A percentile compares a stretch with the other conserved stretches of the same genome.
These are phyloP conservation scores for Orchesella cincta DNA, from an alignment of 1,140 invertebrate genomes.

Conservation along the genomic window DNA sequence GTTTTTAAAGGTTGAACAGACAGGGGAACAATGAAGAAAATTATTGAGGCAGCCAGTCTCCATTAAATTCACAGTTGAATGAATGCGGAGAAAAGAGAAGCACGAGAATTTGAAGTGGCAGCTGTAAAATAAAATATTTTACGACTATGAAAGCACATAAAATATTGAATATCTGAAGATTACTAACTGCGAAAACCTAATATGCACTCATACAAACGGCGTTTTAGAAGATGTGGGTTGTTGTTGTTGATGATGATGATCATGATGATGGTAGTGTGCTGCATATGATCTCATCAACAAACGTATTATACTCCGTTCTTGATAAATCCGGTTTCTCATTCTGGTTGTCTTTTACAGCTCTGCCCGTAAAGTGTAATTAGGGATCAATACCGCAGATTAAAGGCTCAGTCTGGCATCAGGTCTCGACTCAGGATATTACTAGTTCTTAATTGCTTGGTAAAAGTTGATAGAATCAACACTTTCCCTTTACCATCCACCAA, in stretches of 20 bases:
- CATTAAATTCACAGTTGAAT: constrained; percentile 10
- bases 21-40: not conserved
- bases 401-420: not conserved
- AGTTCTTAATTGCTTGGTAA: not conserved
- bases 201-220: too few species aligned
- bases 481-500: not conserved
- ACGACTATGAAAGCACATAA: too few species aligned
- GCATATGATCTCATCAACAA: too few species aligned
- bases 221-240: too few species aligned
- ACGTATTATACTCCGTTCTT: too few species aligned
- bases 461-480: not conserved
- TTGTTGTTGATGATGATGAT: too few species aligned
- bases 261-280: too few species aligned
- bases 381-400: constrained; percentile 6
- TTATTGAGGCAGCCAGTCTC: not conserved
- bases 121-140: too few species aligned
- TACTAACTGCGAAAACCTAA: too few species aligned
- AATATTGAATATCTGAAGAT: too few species aligned
- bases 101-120: too few species aligned
- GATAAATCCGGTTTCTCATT: not conserved
- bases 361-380: not conserved
- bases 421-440: not conserved
- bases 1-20: too few species aligned
- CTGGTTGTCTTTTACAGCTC: not conserved
- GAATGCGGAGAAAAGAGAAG: not conserved